These are phyloP conservation scores for Heterodera schachtii DNA, from an alignment of 1,140 invertebrate species.

Conservation along the genomic window DNA sequence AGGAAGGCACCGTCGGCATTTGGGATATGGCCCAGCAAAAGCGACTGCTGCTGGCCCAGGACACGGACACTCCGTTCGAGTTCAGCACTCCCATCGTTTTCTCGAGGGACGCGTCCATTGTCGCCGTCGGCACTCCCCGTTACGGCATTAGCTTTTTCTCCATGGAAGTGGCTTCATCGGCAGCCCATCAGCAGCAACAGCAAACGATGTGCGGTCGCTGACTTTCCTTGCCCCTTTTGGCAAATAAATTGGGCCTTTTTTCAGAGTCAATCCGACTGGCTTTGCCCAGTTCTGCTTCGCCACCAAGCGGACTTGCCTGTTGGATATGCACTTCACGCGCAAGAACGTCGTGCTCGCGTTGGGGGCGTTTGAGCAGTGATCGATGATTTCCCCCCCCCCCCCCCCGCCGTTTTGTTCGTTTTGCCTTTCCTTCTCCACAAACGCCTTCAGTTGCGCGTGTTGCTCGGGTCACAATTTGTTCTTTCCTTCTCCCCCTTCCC, in stretches of 20 bases:
- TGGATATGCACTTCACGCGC: constrained; percentile 57
- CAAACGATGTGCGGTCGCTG: constrained; percentile 16
- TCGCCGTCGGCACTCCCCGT: constrained; percentile 51
- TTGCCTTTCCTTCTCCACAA: background rate
- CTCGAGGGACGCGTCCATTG: constrained; percentile 55
- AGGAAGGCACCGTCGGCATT: constrained; percentile 56
- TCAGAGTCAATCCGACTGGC: constrained; percentile 51
- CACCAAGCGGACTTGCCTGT: constrained; percentile 56
- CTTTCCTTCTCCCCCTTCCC: background rate
- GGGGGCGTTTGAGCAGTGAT: constrained; percentile 57
- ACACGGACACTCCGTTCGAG: constrained; percentile 39
- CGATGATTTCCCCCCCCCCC: background rate
- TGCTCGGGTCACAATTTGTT: background rate
- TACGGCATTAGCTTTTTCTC: constrained; percentile 52
- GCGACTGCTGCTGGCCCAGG: constrained; percentile 42
- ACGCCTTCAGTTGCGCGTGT: background rate
- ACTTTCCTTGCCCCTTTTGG: background rate
- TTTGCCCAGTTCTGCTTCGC: constrained; percentile 54
- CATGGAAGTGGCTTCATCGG: constrained; percentile 38
- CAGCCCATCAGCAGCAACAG: constrained; percentile 31
- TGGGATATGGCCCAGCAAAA: constrained; percentile 60
- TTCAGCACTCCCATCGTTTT: constrained; percentile 54
- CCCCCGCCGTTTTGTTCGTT: background rate
- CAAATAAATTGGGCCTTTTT: constrained; percentile 2
- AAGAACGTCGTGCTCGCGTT: constrained; percentile 57